Evolutionary conservation across 1,140 invertebrate genomes (phyloP), one percentile per base, ranked within the genome.

Genomic region (Conus ventricosus): DNA sequence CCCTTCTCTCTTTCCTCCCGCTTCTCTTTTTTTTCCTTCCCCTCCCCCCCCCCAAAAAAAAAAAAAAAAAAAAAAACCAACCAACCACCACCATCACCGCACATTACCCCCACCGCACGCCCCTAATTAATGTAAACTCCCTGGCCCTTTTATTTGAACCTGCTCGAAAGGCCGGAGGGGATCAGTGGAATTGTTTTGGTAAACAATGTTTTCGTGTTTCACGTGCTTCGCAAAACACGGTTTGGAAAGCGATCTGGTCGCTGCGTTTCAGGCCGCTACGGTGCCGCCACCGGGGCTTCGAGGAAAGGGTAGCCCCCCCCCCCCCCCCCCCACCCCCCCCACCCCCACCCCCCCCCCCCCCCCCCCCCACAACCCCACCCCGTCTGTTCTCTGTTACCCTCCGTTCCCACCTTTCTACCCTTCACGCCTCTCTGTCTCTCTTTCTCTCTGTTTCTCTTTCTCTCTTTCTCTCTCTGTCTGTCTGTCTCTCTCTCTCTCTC

Each of bases 161-260:
- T 51, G 53, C 80, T 53, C 80, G 8, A 2, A 53, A 53, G 25
- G 15, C 39, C 23, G 17, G 20, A 76, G 71, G 25, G 57, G 84
- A 85, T 85, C 84, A 57, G 25, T 85, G 57, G 57, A 71, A n/a
- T 85, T 85, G 84, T 85, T 85, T 85, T 85, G 63, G 84, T 85
- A 85, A 85, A 85, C 60, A 85, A 85, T 85, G 84, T 85, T 85
- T 85, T 85, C 84, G 57, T 85, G 84, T 85, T 85, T 85, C 84
- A 51, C 84, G 84, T 55, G 20, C 54, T 55, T 85, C 63, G 84
- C 84, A 85, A 85, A 85, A 85, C 57, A 85, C 67, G 67, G 57
- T 85, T 85, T 71, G 54, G 54, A 85, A 85, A 85, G 39, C 39
- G 84, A 85, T 71, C 84, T 51, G 23, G n/a, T 71, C 11, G 54